Conservation (phyloP, 1,140 invertebrate species). For the Pollicipes pollicipes region DNA sequence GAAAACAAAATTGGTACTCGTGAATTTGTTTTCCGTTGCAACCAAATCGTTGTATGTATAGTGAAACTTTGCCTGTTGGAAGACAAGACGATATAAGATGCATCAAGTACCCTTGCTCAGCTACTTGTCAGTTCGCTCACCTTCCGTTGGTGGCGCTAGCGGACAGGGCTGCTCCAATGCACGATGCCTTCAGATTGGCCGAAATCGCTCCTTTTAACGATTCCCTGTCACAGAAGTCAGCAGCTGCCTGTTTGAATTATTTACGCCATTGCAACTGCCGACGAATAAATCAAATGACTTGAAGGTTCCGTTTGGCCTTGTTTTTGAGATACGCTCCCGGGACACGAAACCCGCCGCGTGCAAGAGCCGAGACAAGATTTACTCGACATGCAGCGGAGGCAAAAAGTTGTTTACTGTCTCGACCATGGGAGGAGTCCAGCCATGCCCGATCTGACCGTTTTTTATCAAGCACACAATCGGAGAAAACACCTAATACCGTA, state of each 20-base stretch:
- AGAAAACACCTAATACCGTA: not conserved
- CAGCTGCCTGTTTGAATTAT: not conserved
- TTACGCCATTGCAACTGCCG: not conserved
- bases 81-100: too few relatives aligned
- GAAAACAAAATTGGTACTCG: too few relatives aligned
- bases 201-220: not conserved
- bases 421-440: not conserved
- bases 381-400: not conserved
- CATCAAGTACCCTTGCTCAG: too few relatives aligned
- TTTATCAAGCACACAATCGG: not conserved
- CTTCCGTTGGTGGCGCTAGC: not conserved
- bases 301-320: not conserved
- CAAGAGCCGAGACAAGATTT: not conserved
- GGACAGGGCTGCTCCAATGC: too few relatives aligned
- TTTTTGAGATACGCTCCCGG: not conserved
- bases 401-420: not conserved
- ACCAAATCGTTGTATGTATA: too few relatives aligned
- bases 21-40: too few relatives aligned
- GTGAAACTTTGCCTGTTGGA: too few relatives aligned
- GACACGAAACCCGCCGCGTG: not conserved
- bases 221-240: not conserved
- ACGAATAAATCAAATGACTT: not conserved
- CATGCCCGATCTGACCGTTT: not conserved
- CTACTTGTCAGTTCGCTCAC: not conserved
- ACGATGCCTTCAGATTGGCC: too few relatives aligned